Evolutionary conservation across 1,140 invertebrate species (phyloP).

Genomic region (Zaprionus inermis): DNA sequence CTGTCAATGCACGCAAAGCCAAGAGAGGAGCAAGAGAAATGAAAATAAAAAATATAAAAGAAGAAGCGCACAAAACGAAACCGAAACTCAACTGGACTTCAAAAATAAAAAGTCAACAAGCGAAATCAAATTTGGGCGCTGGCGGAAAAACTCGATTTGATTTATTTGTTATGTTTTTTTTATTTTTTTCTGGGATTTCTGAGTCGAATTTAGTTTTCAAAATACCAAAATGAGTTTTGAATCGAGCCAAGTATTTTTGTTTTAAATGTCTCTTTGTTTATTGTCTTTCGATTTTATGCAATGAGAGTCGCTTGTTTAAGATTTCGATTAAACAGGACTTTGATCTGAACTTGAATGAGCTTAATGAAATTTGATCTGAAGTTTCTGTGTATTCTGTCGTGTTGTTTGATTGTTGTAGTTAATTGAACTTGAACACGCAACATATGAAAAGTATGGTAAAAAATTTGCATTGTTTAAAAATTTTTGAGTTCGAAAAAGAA

Average conservation of each 20-base stretch:
- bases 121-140: slow-evolving; percentile 16
- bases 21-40: slow-evolving; percentile 2
- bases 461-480: slow-evolving; percentile 49
- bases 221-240: slow-evolving; percentile 31
- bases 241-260: slow-evolving; percentile 2
- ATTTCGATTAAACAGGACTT: slow-evolving; percentile 1
- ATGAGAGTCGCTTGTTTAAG: slow-evolving; percentile 5
- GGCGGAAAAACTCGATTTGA: slow-evolving; percentile 9
- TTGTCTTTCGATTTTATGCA: neutral
- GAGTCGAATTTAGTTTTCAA: slow-evolving; percentile 27
- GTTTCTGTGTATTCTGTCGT: slow-evolving; percentile 29
- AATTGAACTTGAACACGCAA: slow-evolving; percentile 49
- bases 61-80: neutral
- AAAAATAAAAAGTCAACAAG: slow-evolving; percentile 4
- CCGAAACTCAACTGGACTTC: neutral
- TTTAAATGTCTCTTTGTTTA: neutral
- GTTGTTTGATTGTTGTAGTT: slow-evolving; percentile 20
- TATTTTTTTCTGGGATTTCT: neutral
- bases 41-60: neutral
- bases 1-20: slow-evolving; percentile 36
- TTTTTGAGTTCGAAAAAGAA: slow-evolving; percentile 38
- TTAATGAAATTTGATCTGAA: slow-evolving; percentile 16
- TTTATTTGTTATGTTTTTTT: neutral
- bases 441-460: slow-evolving; percentile 46
- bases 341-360: slow-evolving; percentile 9